Base-by-base conservation (phyloP, 2,888 invertebrate species). In the Helobdella robusta region DNA sequence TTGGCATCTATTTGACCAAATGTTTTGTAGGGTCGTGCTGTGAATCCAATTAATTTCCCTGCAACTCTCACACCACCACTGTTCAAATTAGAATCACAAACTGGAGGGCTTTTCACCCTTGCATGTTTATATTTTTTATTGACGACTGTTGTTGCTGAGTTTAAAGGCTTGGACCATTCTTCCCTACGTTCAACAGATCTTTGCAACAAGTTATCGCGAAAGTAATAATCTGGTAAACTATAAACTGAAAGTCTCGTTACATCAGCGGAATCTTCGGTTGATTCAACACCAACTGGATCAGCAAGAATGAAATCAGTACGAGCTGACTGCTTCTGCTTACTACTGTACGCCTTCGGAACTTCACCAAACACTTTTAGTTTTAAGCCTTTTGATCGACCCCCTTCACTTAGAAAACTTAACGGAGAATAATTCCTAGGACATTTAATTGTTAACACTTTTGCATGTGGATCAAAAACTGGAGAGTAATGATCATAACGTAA, bases 31-130 rank as follows among this genome's bases (percentile, higher is more conserved):
- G 62, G 62, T 30, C 28, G 18, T 28, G 62, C 50, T 28, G 18
- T 30, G 62, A 62, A 62, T 28, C 62, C 62, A n/a, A 62, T 32
- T 23, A 62, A 35, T 35, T 62, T 46, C 34, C 62, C 62, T n/a
- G 48, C 28, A 11, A 62, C 50, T 54, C 54, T 54, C 8, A 59
- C 36, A 32, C 23, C 36, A 23, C 36, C 36, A 6, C 23, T 23
- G 11, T 59, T 59, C 5, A 11, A 6, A 20, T 58, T 58, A 11
- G 11, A 11, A 3, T 32, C 20, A n/a, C 4, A 8, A 11, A 28
- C 50, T 4, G 40, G 60, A 30, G 11, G 2, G 6, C 2, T 28
- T 30, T 32, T 56, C n/a, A 56, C 5, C 32, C 32, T 30, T 30
- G 56, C 6, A 48, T 2, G 6, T 25, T 60, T 60, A 20, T n/a